Base-by-base conservation (phyloP, 1,140 invertebrate genomes). In the Cydia splendana region DNA sequence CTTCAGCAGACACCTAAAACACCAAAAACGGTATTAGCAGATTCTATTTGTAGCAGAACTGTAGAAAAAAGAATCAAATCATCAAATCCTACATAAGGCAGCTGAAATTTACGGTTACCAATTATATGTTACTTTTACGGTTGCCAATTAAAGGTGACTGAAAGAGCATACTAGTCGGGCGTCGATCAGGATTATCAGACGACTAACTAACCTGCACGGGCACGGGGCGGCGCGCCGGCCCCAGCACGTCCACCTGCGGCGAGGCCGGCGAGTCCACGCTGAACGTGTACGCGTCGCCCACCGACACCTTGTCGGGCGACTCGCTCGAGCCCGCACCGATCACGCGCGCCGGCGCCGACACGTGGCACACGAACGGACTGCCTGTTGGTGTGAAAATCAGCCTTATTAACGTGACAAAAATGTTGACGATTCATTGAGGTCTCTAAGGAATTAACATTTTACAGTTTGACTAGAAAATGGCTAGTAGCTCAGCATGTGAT, bases 281-380 rank as follows among this genome's bases (percentile, higher is more conserved):
- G 91, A 99, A 99, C 12, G 95, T 96, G 74, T 97, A 97, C 2
- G 96, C 91, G 53, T 96, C 94, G 73, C 97, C 96, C 62, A 99
- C 97, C 15, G 98, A 96, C n/a, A 99, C 97, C 92, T 98, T 98
- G 87, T 99, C 98, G 73, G 98, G 94, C 1, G 96, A 96, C 82
- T 98, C 97, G 2, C 96, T 96, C 18, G 96, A 95, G 0, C 92
- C 93, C 1, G 94, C 94, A 20, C 94, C 94, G 30, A 96, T 94
- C 2, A 98, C 96, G n/a, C 96, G 94, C 4, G 96, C 96, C 2
- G 97, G 97, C 74, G 95, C 94, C 1, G 95, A 93, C 53, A 95
- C 94, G 77, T 92, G 93, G 78, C 94, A 95, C 65, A 94, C 94
- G 83, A 95, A 95, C 38, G 94, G 94, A 87, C 94, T 95, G 45